Base-by-base conservation (phyloP, 1,140 invertebrate genomes). In the Drosophila ficusphila region DNA sequence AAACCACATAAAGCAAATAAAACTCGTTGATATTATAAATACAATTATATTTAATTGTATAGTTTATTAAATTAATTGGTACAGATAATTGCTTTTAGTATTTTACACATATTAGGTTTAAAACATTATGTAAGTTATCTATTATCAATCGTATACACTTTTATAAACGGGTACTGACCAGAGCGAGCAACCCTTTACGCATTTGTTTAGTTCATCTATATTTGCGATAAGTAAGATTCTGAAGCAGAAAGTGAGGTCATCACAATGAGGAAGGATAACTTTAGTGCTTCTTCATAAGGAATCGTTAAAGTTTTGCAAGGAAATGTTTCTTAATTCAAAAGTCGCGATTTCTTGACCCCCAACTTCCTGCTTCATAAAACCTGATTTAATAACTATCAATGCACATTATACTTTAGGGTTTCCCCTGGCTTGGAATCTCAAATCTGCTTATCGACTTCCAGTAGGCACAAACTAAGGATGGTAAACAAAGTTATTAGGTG, bases 71-170 rank as follows among this genome's bases (percentile, higher is more conserved):
- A 67, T 67, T 67, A 39, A 51, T 65, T 51, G 60, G 46, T 65
- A 65, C 46, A 67, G 21, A 67, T 65, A 67, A 51, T 67, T 65
- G 33, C 42, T 31, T 67, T 67, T 67, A 67, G 62, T 67, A 67
- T 67, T 41, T 65, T 67, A 67, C 62, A 67, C 34, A 51, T 31
- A 62, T 62, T 62, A 44, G 27, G 16, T 65, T 67, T 67, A 67
- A 51, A 51, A 51, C 27, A 39, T 51, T 51, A 41, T 31, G 57
- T 65, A 51, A 25, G 62, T 67, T 67, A 33, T 67, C 62, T 67
- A 67, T 33, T 41, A 67, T 52, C 14, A 52, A 67, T 51, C 62
- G 62, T 67, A 67, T 67, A 67, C 62, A 25, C 19, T 8, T 39
- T 60, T 16, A 48, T 14, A 47, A 36, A 25, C 49, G 62, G 58